Evolutionary conservation across 1,140 invertebrate genomes (phyloP).

Genomic region (Lasioglossum albipes): DNA sequence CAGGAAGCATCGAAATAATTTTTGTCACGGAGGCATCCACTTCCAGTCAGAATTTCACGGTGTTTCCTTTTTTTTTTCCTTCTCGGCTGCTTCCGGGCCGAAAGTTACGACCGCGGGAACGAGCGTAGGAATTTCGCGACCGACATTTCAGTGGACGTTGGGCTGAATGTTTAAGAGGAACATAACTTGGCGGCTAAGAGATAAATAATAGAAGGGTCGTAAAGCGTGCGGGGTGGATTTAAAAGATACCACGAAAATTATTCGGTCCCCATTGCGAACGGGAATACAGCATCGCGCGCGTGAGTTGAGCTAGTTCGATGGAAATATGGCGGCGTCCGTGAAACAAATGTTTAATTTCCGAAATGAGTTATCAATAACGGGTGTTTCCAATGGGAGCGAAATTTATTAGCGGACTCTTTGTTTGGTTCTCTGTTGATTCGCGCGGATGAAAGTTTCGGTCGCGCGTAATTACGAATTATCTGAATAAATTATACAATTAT

Average conservation of each 20-base stretch:
- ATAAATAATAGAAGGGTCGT: conserved; percentile 40
- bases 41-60: not conserved
- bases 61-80: not conserved
- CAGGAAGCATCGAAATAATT: no score
- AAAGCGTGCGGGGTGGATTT: conserved; percentile 24
- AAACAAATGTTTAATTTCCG: conserved; percentile 45
- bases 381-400: conserved; percentile 31
- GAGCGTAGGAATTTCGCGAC: conserved; percentile 28
- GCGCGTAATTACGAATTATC: conserved; percentile 13
- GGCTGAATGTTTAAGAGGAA: conserved; percentile 34
- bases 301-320: not conserved
- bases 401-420: conserved; percentile 39
- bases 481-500: conserved; percentile 41
- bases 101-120: conserved; percentile 31
- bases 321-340: not conserved
- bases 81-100: not conserved
- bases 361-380: conserved; percentile 33
- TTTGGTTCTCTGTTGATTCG: conserved; percentile 15
- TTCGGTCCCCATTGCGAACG: not conserved
- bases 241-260: conserved; percentile 36
- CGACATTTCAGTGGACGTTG: conserved; percentile 36
- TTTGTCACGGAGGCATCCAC: not conserved
- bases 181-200: conserved; percentile 24
- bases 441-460: conserved; percentile 12
- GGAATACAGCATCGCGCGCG: not conserved